Base-by-base conservation (phyloP, 2,113 vertebrate genomes). In the Ceyx melanurus region DNA sequence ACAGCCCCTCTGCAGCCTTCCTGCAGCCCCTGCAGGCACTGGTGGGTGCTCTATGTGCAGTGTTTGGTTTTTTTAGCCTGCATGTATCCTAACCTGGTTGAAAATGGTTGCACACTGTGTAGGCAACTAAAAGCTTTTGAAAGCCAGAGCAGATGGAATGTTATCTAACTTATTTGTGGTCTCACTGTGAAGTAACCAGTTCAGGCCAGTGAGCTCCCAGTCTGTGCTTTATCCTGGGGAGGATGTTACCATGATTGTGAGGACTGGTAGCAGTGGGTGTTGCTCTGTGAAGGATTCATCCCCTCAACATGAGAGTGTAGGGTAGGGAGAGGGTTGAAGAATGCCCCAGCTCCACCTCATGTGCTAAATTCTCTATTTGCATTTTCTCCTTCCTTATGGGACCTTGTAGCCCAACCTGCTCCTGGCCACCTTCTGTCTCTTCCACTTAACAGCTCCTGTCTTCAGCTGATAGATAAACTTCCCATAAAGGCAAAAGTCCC, bases 71-170 rank as follows among this genome's bases (percentile, higher is more conserved):
- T 12, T 14, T 2, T 0, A 1, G 10, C 10, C 45, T n/a, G 40
- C 31, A 28, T 70, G 43, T 23, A 20, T 84, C 82, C 54, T 42
- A 3, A 87, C 13, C 31, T 91, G 22, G 37, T 85, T 85, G 16
- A 82, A 89, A 70, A 76, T 62, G 14, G 15, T 57, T 85, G 60
- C 78, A 76, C 54, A 60, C 78, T 73, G 26, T 33, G 25, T 46
- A 89, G 42, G 83, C 80, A 90, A 75, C 91, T 78, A 94, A 84
- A 79, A 93, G 23, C 54, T 74, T 93, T 93, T 92, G 62, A 84
- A 94, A 94, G 88, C n/a, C 57, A 90, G 65, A 90, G 61, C 61
- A 88, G 48, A 26, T 86, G 80, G 73, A 86, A 81, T 77, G 82
- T 65, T 87, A 68, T 79, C 22, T 58, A 68, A 15, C 74, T 78